Evolutionary conservation across 2,113 vertebrate species (phyloP).

Genomic region (Tricholaema leucomelas): DNA sequence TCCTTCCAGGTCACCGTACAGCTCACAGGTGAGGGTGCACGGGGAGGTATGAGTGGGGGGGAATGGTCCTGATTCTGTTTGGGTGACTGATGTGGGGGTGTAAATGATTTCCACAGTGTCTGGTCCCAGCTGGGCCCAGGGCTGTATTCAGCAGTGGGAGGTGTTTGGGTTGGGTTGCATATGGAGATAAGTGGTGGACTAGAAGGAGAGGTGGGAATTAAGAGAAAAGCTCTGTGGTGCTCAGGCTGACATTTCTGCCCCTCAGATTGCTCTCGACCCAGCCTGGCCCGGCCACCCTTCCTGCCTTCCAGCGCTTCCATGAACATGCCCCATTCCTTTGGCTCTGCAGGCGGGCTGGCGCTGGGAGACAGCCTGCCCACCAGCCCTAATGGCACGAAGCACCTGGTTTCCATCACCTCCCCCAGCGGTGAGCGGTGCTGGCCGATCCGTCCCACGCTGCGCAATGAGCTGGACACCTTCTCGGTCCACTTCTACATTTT

Average conservation of each 20-base stretch:
- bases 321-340: conserved; percentile 97
- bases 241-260: neutral
- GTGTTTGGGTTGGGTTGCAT: neutral
- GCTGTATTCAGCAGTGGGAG: neutral
- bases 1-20: conserved; percentile 90
- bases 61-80: neutral
- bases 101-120: neutral
- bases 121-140: neutral
- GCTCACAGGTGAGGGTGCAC: conserved; percentile 84
- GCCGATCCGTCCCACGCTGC: conserved; percentile 92
- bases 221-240: neutral
- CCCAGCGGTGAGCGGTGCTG: conserved; percentile 74
- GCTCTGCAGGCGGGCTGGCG: conserved; percentile 80
- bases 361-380: conserved; percentile 75
- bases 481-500: conserved; percentile 99
- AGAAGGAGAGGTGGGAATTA: neutral
- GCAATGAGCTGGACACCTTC: conserved; percentile 97
- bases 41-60: neutral
- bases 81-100: neutral
- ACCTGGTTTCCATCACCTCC: neutral
- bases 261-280: conserved; percentile 89
- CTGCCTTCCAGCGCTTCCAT: conserved; percentile 82
- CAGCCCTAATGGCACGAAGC: conserved; percentile 53
- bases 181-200: neutral
- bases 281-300: conserved; percentile 77